Conservation (phyloP, 1,140 invertebrate genomes). For the Bicyclus anynana region DNA sequence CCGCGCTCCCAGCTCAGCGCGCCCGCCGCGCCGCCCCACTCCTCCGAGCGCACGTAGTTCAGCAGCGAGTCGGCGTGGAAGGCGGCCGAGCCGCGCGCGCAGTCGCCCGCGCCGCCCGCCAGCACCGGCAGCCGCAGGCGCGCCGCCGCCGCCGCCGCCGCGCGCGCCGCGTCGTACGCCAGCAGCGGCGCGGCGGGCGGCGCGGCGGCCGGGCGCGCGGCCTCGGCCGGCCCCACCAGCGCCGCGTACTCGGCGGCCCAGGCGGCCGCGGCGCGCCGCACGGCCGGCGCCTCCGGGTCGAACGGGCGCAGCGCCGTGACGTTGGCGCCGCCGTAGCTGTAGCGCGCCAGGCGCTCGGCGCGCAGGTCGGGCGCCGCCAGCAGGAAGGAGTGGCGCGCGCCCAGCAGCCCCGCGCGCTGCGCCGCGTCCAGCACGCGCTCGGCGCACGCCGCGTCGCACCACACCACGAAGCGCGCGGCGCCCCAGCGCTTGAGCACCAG, state of each 20-base stretch:
- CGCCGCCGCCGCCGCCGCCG: conserved; percentile 29
- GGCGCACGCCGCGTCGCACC: conserved; percentile 47
- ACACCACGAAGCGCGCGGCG: conserved; percentile 54
- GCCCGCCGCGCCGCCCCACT: conserved; percentile 36
- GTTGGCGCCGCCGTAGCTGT: conserved; percentile 90
- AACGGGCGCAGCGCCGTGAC: conserved; percentile 80
- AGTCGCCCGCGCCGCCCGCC: conserved; percentile 21
- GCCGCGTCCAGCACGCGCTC: conserved; percentile 71
- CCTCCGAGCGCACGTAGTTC: conserved; percentile 57
- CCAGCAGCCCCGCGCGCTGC: conserved; percentile 91
- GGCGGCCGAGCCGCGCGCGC: conserved; percentile 33
- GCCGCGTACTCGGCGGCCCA: conserved; percentile 37
- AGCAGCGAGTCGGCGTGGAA: conserved; percentile 62
- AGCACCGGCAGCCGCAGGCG: conserved; percentile 27
- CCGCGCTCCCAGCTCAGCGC: conserved; percentile 45
- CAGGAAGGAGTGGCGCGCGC: conserved; percentile 84
- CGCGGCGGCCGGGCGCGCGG: conserved; percentile 19
- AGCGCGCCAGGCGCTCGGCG: conserved; percentile 85
- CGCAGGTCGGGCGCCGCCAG: conserved; percentile 89
- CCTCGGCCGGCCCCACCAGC: conserved; percentile 5
- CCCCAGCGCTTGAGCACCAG: conserved; percentile 59
- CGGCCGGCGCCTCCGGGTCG: conserved; percentile 35
- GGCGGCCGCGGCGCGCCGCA: conserved; percentile 25
- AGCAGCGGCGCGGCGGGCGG: conserved; percentile 48
- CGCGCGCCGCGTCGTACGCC: conserved; percentile 40